Conservation (phyloP, 23 tunicate species). For the Diplosoma virens region DNA sequence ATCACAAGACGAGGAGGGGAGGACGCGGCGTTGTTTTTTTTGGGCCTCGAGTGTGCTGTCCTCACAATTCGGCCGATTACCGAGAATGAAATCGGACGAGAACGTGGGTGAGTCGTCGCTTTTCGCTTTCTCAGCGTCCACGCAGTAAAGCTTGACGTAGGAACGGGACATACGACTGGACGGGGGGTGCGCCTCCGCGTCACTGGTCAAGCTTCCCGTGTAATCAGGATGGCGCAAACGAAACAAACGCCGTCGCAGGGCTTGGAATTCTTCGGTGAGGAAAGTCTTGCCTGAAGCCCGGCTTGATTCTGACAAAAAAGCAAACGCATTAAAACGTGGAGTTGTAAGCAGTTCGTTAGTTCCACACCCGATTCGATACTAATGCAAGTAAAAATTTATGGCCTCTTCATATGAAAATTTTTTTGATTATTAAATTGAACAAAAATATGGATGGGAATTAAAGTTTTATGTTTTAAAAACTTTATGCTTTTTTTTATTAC, state of each 20-base stretch:
- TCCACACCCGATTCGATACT: too few species aligned
- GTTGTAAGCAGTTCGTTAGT: too few species aligned
- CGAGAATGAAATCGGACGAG: background rate
- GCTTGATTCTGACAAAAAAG: too few species aligned
- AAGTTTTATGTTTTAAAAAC: too few species aligned
- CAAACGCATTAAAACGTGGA: too few species aligned
- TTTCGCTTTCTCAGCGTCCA: constrained; percentile 16
- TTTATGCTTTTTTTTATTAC: too few species aligned
- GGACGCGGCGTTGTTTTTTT: background rate
- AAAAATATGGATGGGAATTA: too few species aligned
- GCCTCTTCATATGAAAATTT: too few species aligned
- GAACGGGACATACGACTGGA: background rate
- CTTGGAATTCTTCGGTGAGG: constrained; percentile 18
- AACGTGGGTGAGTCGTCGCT: background rate
- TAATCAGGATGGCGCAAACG: constrained; percentile 24
- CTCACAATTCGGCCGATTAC: background rate
- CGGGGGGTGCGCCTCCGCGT: background rate
- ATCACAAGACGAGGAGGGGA: background rate
- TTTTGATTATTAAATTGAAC: too few species aligned
- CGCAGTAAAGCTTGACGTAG: background rate
- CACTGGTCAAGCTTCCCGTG: constrained; percentile 3
- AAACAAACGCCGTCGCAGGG: constrained; percentile 22
- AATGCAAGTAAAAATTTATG: too few species aligned
- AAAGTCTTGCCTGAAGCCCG: too few species aligned
- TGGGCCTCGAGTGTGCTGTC: background rate